These are phyloP conservation scores for Neolamprologus variostigma DNA, from an alignment of 2,113 vertebrate genomes.

Conservation along the genomic window DNA sequence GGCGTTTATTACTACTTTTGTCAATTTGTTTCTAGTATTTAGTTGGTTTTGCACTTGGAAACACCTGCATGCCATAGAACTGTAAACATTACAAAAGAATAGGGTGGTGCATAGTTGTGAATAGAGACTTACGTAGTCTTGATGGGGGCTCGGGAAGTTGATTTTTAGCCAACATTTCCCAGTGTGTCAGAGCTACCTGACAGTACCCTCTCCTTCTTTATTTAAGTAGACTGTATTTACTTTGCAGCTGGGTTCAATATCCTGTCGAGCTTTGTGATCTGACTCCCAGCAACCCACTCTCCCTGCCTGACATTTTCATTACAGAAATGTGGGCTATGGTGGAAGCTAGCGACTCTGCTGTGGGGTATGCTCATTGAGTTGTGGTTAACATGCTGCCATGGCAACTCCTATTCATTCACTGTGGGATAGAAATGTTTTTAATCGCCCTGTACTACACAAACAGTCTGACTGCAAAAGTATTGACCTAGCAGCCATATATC, in stretches of 20 bases:
- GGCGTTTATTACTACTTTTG: background rate
- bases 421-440: conserved; percentile 80
- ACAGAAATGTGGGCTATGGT: conserved; percentile 72
- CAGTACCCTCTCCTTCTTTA: background rate
- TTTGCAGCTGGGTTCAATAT: conserved; percentile 57
- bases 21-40: background rate
- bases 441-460: conserved; percentile 82
- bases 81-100: background rate
- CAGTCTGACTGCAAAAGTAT: conserved; percentile 75
- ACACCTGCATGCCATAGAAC: background rate
- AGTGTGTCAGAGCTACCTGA: background rate
- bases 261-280: conserved; percentile 19
- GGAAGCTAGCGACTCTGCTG: conserved; percentile 70
- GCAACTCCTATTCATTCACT: conserved; percentile 77
- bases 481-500: conserved; percentile 38
- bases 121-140: background rate
- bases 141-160: background rate
- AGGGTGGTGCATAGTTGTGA: background rate
- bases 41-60: background rate
- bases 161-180: background rate
- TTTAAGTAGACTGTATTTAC: conserved; percentile 34
- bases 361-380: conserved; percentile 78
- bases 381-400: conserved; percentile 83
- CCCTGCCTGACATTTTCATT: conserved; percentile 14
- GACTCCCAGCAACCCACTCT: conserved; percentile 5